phyloP scores from a whole-genome alignment of 92 coral and sea anemone genomes.

The Parazoanthus swiftii region DNA sequence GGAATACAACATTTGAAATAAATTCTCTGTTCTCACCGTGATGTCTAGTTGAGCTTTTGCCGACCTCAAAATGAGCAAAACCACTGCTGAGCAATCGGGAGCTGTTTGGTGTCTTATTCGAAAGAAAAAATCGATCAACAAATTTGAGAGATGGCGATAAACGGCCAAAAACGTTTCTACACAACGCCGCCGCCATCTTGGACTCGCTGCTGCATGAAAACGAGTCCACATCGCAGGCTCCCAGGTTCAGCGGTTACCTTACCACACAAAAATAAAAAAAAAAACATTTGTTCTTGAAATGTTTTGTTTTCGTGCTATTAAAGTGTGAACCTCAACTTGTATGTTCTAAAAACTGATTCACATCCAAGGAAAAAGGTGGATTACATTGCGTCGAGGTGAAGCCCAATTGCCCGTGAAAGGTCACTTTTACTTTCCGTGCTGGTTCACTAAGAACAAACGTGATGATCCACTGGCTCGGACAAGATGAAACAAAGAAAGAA shows the following conservation, averaged over 20 bases:
- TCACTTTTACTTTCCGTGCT: background rate
- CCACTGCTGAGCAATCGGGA: background rate
- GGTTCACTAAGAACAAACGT: background rate
- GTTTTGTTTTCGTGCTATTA: slow-evolving; percentile 16
- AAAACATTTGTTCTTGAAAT: background rate
- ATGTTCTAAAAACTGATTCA: background rate
- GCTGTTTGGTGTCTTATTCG: background rate
- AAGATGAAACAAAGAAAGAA: slow-evolving; percentile 30
- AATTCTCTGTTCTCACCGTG: slow-evolving; percentile 9
- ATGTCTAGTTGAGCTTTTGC: background rate
- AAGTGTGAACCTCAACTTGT: background rate
- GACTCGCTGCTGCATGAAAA: slow-evolving; percentile 18
- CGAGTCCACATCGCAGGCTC: slow-evolving; percentile 71
- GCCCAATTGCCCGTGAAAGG: background rate
- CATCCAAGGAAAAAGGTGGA: background rate
- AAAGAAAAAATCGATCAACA: slow-evolving; percentile 6
- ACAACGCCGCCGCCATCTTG: slow-evolving; percentile 56
- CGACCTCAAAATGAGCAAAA: background rate
- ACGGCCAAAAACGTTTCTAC: slow-evolving; percentile 7
- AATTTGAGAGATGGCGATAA: slow-evolving; percentile 12
- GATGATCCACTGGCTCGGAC: background rate
- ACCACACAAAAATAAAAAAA: slow-evolving; percentile 45
- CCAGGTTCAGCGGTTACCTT: slow-evolving; percentile 52
- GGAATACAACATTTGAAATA: background rate
- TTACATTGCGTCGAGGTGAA: background rate